Base-by-base conservation (phyloP, 2,888 invertebrate genomes). In the Escarpia spicata region DNA sequence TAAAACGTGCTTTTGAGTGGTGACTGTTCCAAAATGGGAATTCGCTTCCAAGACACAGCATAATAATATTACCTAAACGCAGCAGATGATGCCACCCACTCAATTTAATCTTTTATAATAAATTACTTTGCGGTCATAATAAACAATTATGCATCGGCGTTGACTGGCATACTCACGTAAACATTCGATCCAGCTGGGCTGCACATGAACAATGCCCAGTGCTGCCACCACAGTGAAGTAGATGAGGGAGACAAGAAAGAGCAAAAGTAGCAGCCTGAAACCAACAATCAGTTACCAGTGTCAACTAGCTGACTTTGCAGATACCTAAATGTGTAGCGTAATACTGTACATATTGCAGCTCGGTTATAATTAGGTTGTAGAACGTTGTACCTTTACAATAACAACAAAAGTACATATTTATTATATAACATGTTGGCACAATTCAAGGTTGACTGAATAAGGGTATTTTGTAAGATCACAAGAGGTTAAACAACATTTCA, bases 161-260 rank as follows among this genome's bases (percentile, higher is more conserved):
- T 52, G 52, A 52, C 52, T 15, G 52, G 37, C 10, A 90, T 89
- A 96, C 96, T 96, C 95, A 97, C 97, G 96, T 94, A 97, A 95
- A 94, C 97, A 97, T 95, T 97, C 97, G n/a, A 96, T 96, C 96
- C 97, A 97, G 26, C 96, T 96, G 90, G 96, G 95, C 93, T 96
- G 96, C 37, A 97, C 96, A 94, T 97, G 96, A 44, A 97, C 96
- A 95, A 97, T 96, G 43, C 97, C 97, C 95, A 97, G 96, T 8
- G 96, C 95, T 12, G 96, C 96, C 44, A 97, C 96, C 15, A 97
- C 96, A 12, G 97, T 96, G 94, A 97, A 97, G 94, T 97, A 97
- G 0, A 96, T 94, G 91, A 96, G 96, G 92, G 97, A 97, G 19
- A 96, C 94, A 93, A 96, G 96, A 90, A 97, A 95, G 90, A 97